Evolutionary conservation across 2,113 vertebrate species (phyloP), one percentile per base, ranked within the genome.

Genomic region (Caranx ignobilis): DNA sequence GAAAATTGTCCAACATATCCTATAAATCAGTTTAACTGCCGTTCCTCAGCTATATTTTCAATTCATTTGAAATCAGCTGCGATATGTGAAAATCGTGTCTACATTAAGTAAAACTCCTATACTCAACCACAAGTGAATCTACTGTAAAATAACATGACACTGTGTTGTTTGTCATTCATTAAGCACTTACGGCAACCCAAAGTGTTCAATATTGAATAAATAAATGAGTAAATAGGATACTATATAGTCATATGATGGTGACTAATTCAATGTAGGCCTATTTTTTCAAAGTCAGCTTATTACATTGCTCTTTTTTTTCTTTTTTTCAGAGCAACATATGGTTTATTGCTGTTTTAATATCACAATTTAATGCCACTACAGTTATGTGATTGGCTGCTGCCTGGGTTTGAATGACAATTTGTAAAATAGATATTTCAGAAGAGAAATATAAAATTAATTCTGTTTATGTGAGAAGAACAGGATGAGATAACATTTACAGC

Each of bases 111-210:
- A 26, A 26, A 26, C 26, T 26, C 26, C 26, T 26, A 26, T 26
- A 26, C 50, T 80, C 11, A 85, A 32, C 13, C 31, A 2, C 31
- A 26, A 26, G 26, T 64, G 3, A 61, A 34, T 48, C 34, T 71
- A 26, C 47, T 75, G 34, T 71, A 55, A 55, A 60, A 48, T n/a
- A 35, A 69, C 2, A 37, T 35, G 12, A 50, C 63, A 66, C 18
- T 43, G 9, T 71, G 54, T 67, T 64, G 19, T 62, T 7, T 43
- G 19, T 32, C 16, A 35, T 11, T 67, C 4, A 13, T 59, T 15
- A 13, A 39, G 34, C 52, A 37, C 60, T 45, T n/a, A 54, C 6
- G 8, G 61, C 18, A 18, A 52, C 32, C n/a, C 41, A 45, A 45
- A 47, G 10, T 47, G 6, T 48, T 64, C 11, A 37, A 43, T 45